Evolutionary conservation across 1,140 invertebrate species (phyloP).

Genomic region (Eulimnadia texana): DNA sequence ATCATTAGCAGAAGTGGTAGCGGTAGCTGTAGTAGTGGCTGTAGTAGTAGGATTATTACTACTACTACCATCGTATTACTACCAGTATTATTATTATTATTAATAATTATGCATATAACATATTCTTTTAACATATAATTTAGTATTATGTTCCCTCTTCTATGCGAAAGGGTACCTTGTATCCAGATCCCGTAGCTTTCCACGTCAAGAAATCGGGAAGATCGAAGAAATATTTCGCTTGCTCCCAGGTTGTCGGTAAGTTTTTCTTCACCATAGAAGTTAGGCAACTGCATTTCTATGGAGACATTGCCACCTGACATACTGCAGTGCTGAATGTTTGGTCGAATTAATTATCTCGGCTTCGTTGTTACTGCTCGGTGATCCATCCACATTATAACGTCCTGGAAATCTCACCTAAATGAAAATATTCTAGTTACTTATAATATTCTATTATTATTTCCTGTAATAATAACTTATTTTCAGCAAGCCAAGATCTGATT

Average conservation of each 20-base stretch:
- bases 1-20: too few species aligned
- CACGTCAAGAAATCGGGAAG: slow-evolving; percentile 88
- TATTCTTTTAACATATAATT: slow-evolving; percentile 29
- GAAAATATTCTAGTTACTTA: too few species aligned
- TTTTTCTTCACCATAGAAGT: slow-evolving; percentile 85
- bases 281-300: slow-evolving; percentile 88
- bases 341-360: slow-evolving; percentile 65
- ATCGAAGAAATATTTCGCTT: slow-evolving; percentile 67
- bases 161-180: slow-evolving; percentile 36
- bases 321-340: slow-evolving; percentile 58
- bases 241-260: slow-evolving; percentile 45
- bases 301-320: slow-evolving; percentile 84
- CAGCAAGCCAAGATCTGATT: too few species aligned
- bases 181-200: slow-evolving; percentile 63
- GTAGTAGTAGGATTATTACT: too few species aligned
- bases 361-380: slow-evolving; percentile 68
- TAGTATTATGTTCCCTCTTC: slow-evolving; percentile 31
- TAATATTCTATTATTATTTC: too few species aligned
- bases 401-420: slow-evolving; percentile 49
- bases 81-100: too few species aligned
- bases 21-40: too few species aligned
- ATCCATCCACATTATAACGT: slow-evolving; percentile 95
- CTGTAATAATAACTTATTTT: background rate
- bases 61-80: too few species aligned
- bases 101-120: too few species aligned